phyloP scores from a whole-genome alignment of 2,888 invertebrate species.

The Halictus quadricinctus region DNA sequence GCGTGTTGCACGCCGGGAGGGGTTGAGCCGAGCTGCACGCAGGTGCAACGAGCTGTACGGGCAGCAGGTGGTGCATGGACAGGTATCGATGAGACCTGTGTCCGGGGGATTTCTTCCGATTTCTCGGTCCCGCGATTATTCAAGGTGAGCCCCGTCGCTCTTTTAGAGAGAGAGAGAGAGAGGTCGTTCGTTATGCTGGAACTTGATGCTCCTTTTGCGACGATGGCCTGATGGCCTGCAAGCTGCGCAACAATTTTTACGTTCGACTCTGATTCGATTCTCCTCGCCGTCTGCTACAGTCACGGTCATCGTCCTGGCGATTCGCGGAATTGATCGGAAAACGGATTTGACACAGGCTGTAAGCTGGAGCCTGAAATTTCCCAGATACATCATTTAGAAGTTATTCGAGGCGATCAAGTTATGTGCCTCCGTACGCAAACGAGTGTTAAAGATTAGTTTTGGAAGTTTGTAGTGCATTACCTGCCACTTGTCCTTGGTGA shows the following conservation, averaged over 20 bases:
- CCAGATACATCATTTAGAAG: too few relatives aligned
- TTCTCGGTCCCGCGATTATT: slow-evolving; percentile 27
- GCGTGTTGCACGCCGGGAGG: slow-evolving; percentile 24
- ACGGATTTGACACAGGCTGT: too few relatives aligned
- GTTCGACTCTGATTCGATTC: background rate
- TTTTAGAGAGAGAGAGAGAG: background rate
- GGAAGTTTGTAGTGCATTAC: too few relatives aligned
- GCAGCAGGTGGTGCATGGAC: slow-evolving; percentile 65
- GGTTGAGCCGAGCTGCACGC: slow-evolving; percentile 31
- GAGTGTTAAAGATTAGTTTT: too few relatives aligned
- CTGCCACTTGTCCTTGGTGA: too few relatives aligned
- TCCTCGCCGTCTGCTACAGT: background rate
- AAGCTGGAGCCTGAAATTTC: background rate
- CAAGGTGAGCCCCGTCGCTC: background rate
- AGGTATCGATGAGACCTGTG: slow-evolving; percentile 38
- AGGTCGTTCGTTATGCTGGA: too few relatives aligned
- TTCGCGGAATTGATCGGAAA: too few relatives aligned
- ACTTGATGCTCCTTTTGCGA: background rate
- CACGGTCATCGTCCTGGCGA: background rate
- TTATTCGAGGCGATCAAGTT: too few relatives aligned
- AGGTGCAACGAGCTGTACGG: slow-evolving; percentile 43
- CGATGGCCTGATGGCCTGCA: background rate
- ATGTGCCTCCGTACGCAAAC: too few relatives aligned
- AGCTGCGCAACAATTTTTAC: background rate
- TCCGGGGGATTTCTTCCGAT: slow-evolving; percentile 37